These are phyloP conservation scores for Ips nitidus DNA, from an alignment of 1,140 invertebrate species.

Conservation along the genomic window DNA sequence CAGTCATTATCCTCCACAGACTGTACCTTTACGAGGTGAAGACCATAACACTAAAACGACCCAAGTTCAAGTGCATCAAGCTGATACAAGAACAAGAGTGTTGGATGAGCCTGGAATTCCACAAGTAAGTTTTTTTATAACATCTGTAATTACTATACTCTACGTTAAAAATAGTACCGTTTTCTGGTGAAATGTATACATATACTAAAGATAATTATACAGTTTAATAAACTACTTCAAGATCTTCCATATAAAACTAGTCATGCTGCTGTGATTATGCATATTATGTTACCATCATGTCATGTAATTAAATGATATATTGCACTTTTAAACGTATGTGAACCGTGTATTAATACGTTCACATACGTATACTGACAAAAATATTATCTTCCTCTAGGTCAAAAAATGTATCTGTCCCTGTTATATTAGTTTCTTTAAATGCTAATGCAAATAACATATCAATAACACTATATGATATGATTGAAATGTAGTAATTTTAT, in stretches of 20 bases:
- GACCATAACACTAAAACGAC: constrained; percentile 50
- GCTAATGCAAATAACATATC: not conserved
- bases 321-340: too few species aligned
- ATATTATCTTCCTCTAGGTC: too few species aligned
- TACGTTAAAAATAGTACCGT: not conserved
- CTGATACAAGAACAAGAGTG: constrained; percentile 45
- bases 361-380: too few species aligned
- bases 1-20: constrained; percentile 38
- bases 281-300: not conserved
- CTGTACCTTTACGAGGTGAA: constrained; percentile 48
- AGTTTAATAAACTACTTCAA: not conserved
- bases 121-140: constrained; percentile 30
- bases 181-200: not conserved
- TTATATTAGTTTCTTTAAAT: too few species aligned
- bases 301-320: not conserved
- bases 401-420: too few species aligned
- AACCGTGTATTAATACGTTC: too few species aligned
- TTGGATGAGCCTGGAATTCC: constrained; percentile 50
- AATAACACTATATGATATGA: not conserved
- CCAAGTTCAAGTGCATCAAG: constrained; percentile 52
- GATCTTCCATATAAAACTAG: not conserved
- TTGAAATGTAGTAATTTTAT: too few species aligned
- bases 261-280: not conserved
- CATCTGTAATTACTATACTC: not conserved
- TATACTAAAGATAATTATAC: too few species aligned